phyloP scores from a whole-genome alignment of 2,113 vertebrate genomes.

The Pollachius pollachius region DNA sequence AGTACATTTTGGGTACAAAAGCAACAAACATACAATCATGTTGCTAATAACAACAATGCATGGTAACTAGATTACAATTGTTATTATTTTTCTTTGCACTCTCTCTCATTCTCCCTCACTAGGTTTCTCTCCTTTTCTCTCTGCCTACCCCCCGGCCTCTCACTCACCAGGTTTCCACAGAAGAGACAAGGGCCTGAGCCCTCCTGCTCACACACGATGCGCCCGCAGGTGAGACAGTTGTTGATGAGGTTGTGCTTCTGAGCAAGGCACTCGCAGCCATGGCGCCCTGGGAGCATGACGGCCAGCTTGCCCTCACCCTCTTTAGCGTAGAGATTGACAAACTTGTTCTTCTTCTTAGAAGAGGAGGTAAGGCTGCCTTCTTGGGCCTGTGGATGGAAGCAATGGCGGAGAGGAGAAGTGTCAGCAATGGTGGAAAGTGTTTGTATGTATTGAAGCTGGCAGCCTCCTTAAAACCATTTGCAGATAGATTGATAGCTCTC shows the following conservation, averaged over 20 bases:
- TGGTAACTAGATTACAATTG: too few species aligned
- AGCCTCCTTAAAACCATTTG: too few species aligned
- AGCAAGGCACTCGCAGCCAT: slow-evolving; percentile 89
- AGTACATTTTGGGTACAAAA: background rate
- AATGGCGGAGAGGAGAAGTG: background rate
- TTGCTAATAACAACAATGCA: background rate
- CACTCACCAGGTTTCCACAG: slow-evolving; percentile 84
- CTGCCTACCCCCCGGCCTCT: background rate
- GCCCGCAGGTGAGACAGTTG: slow-evolving; percentile 92
- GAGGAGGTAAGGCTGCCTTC: slow-evolving; percentile 70
- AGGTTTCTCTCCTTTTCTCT: too few species aligned
- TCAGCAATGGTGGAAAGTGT: too few species aligned
- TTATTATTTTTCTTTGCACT: too few species aligned
- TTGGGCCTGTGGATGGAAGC: slow-evolving; percentile 74
- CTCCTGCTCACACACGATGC: slow-evolving; percentile 94
- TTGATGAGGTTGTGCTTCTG: slow-evolving; percentile 96
- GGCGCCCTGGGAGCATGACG: slow-evolving; percentile 85
- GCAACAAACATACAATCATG: background rate
- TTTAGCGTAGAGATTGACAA: slow-evolving; percentile 85
- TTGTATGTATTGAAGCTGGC: background rate
- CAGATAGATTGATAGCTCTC: too few species aligned
- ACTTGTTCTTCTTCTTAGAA: slow-evolving; percentile 89
- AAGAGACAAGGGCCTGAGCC: slow-evolving; percentile 94
- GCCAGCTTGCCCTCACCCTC: slow-evolving; percentile 90
- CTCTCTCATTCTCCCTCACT: too few species aligned